A percentile compares a stretch with the other conserved stretches of the same genome.
These are phyloP conservation scores for Hypotaenidia okinawae DNA, from an alignment of 2,797 vertebrate genomes.

Conservation along the genomic window DNA sequence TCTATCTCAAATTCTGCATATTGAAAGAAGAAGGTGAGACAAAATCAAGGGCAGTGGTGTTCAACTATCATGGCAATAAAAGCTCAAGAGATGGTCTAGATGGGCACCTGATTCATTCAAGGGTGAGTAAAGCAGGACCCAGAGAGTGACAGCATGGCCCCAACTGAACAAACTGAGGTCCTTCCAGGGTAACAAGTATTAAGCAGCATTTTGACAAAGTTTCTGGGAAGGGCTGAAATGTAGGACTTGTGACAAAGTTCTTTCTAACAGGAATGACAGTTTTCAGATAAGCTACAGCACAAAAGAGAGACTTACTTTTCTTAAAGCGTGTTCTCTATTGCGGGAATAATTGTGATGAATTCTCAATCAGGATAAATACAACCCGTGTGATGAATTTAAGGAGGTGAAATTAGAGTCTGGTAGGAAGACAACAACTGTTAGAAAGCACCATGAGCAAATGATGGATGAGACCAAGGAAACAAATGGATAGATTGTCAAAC, in stretches of 20 bases:
- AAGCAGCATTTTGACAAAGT: neutral
- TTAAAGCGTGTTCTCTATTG: neutral
- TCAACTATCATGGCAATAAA: neutral
- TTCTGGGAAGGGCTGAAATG: neutral
- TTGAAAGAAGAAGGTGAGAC: neutral
- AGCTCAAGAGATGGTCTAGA: neutral
- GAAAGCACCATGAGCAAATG: neutral
- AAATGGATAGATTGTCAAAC: conserved; percentile 53
- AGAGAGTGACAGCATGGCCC: neutral
- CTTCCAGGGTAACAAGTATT: neutral
- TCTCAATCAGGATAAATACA: conserved; percentile 2
- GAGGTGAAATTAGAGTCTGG: conserved; percentile 8
- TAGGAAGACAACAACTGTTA: conserved; percentile 18
- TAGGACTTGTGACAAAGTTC: neutral
- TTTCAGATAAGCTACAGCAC: neutral
- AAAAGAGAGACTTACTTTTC: neutral
- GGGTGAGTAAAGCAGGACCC: neutral
- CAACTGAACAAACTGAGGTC: neutral
- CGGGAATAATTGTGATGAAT: conserved; percentile 23
- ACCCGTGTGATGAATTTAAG: neutral
- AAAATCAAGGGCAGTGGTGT: neutral
- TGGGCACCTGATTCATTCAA: neutral
- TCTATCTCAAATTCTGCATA: neutral
- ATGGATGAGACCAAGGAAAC: conserved; percentile 49
- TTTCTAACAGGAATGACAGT: neutral